Percentiles rank a stretch among this genome's conserved stretches.
Conservation (phyloP, 2,797 vertebrate genomes). For the Gymnopithys bicolor region DNA sequence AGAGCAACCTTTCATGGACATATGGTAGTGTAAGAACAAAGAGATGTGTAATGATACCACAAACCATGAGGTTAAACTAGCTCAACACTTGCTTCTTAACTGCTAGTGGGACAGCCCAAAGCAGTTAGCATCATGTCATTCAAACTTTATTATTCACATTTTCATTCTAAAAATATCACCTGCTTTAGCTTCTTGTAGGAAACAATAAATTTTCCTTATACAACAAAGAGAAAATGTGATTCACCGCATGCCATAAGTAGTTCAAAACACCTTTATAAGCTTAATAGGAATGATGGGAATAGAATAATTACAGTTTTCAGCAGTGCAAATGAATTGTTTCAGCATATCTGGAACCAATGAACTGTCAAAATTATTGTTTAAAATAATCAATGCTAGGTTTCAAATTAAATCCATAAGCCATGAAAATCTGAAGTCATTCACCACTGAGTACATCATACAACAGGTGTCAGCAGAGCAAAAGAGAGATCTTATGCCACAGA, state of each 20-base stretch:
- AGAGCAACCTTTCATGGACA: conserved; percentile 5
- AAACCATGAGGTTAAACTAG: conserved; percentile 29
- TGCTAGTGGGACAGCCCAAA: conserved; percentile 12
- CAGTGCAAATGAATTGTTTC: not conserved
- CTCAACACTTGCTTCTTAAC: conserved; percentile 6
- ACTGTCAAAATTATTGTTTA: conserved; percentile 27
- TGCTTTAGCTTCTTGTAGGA: not conserved
- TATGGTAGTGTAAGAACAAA: conserved; percentile 5
- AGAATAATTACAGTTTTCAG: not conserved
- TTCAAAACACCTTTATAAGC: not conserved
- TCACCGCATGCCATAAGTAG: not conserved
- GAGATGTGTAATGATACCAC: conserved; percentile 5
- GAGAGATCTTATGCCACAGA: not conserved
- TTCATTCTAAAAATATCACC: not conserved
- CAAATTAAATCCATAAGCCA: conserved; percentile 21
- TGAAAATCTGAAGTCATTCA: conserved; percentile 26
- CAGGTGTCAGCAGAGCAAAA: not conserved
- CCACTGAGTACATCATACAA: not conserved
- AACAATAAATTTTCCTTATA: conserved; percentile 28
- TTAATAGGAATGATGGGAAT: not conserved
- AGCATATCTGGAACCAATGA: conserved; percentile 2
- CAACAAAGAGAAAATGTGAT: not conserved
- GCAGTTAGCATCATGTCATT: not conserved
- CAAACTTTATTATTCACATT: not conserved
- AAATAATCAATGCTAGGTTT: conserved; percentile 39